phyloP scores from a whole-genome alignment of 2,888 invertebrate genomes.

The Caenorhabditis japonica region DNA sequence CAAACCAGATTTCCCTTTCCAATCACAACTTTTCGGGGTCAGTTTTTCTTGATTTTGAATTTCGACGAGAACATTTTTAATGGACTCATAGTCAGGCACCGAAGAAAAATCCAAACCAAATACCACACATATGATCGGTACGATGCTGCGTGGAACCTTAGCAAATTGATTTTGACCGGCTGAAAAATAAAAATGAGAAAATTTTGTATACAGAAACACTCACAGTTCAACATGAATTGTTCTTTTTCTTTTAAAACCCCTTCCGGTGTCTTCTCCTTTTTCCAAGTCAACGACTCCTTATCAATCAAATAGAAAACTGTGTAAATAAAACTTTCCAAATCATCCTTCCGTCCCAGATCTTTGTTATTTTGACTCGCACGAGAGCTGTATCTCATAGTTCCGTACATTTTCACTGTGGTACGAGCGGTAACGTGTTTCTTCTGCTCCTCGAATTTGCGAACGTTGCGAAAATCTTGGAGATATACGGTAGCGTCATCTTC shows the following conservation, averaged over 20 bases:
- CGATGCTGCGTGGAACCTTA: constrained; percentile 1
- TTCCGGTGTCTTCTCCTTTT: constrained; percentile 5
- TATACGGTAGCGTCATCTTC: constrained; percentile 7
- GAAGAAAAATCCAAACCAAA: constrained; percentile 11
- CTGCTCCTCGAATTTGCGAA: constrained; percentile 26
- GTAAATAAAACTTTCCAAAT: constrained; percentile 34
- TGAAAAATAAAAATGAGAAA: constrained; percentile 4
- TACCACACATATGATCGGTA: background rate
- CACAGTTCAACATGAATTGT: constrained; percentile 19
- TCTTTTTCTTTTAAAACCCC: constrained; percentile 11
- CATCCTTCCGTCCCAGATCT: constrained; percentile 38
- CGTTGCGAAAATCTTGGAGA: constrained; percentile 26
- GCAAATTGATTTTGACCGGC: constrained; percentile 28
- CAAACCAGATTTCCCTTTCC: constrained; percentile 12
- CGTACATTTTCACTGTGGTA: constrained; percentile 20
- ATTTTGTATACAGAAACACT: background rate
- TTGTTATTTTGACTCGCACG: constrained; percentile 13
- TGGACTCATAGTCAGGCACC: constrained; percentile 25
- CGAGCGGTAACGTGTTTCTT: constrained; percentile 33
- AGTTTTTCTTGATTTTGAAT: constrained; percentile 8
- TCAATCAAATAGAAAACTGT: constrained; percentile 32
- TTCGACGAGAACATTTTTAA: constrained; percentile 4
- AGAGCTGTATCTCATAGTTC: constrained; percentile 14
- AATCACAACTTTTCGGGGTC: constrained; percentile 17
- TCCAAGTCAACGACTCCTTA: constrained; percentile 26